These are phyloP conservation scores for Dascillus cervinus DNA, from an alignment of 2,888 invertebrate genomes.

Conservation along the genomic window DNA sequence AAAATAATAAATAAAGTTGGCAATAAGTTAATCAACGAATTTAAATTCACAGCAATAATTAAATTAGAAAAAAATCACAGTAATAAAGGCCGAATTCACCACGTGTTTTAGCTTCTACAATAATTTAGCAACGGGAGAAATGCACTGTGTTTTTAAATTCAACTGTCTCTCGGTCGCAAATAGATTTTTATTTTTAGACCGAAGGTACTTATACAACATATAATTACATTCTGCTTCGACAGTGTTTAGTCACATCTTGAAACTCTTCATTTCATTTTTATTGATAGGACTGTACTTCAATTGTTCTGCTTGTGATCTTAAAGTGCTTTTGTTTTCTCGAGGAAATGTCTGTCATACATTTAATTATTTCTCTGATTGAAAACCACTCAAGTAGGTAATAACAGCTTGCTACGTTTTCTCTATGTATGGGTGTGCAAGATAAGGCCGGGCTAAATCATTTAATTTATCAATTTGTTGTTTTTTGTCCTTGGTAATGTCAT, in stretches of 20 bases:
- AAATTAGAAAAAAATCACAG: too few species aligned
- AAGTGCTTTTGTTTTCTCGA: too few species aligned
- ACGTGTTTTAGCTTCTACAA: constrained; percentile 5
- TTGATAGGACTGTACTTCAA: too few species aligned
- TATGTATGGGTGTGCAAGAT: constrained; percentile 1
- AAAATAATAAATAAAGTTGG: too few species aligned
- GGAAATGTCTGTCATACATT: too few species aligned
- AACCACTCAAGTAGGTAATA: background rate
- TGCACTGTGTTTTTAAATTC: constrained; percentile 34
- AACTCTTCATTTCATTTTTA: too few species aligned
- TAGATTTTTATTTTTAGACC: constrained; percentile 35
- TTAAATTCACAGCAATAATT: too few species aligned
- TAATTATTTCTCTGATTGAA: too few species aligned
- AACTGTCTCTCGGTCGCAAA: constrained; percentile 30
- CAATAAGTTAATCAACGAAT: too few species aligned
- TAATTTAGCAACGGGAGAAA: constrained; percentile 30
- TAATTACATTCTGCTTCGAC: constrained; percentile 11
- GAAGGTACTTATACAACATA: constrained; percentile 10
- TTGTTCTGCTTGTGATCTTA: too few species aligned
- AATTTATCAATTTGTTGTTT: constrained; percentile 8
- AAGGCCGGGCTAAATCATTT: constrained; percentile 1
- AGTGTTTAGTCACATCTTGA: constrained; percentile 5
- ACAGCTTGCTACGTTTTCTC: constrained; percentile 1
- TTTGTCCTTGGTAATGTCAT: constrained; percentile 12
- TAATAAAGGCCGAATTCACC: too few species aligned